A percentile compares a stretch with the other conserved stretches of the same genome.
Evolutionary conservation across 2,797 vertebrate species (phyloP).

Genomic region (Lagocephalus sceleratus): DNA sequence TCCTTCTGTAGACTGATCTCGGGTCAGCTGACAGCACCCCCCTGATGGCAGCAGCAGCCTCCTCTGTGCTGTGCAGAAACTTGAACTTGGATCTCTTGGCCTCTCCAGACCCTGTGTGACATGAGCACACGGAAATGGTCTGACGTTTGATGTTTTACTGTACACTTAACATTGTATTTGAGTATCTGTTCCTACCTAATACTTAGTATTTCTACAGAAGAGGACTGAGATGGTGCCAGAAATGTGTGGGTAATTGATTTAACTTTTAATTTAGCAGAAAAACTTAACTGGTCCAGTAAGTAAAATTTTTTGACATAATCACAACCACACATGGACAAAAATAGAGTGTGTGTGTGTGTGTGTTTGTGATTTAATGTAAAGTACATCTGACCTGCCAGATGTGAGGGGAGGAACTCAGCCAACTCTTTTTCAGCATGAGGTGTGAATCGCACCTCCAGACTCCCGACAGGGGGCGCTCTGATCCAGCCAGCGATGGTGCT

Average conservation of each 20-base stretch:
- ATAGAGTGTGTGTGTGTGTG: too few relatives aligned
- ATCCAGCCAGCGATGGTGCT: conserved; percentile 82
- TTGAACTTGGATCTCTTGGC: conserved; percentile 65
- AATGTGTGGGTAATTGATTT: too few relatives aligned
- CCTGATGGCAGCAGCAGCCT: conserved; percentile 76
- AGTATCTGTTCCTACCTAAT: too few relatives aligned
- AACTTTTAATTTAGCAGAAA: too few relatives aligned
- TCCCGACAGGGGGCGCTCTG: conserved; percentile 74
- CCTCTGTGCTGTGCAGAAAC: conserved; percentile 78
- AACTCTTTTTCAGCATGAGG: conserved; percentile 78
- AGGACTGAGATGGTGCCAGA: too few relatives aligned
- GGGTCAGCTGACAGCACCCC: conserved; percentile 85
- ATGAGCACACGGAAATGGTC: not conserved
- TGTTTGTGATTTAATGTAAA: not conserved
- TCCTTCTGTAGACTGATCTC: conserved; percentile 84
- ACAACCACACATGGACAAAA: too few relatives aligned
- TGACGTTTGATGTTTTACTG: not conserved
- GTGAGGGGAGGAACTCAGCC: conserved; percentile 66
- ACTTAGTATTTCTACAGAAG: too few relatives aligned
- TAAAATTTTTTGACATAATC: too few relatives aligned
- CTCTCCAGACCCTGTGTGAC: conserved; percentile 40
- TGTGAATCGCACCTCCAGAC: conserved; percentile 83
- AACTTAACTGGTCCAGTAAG: too few relatives aligned
- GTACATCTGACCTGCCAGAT: conserved; percentile 56
- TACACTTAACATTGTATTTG: too few relatives aligned